phyloP scores from a whole-genome alignment of 2,113 vertebrate genomes.

The Myiagra hebetior region DNA sequence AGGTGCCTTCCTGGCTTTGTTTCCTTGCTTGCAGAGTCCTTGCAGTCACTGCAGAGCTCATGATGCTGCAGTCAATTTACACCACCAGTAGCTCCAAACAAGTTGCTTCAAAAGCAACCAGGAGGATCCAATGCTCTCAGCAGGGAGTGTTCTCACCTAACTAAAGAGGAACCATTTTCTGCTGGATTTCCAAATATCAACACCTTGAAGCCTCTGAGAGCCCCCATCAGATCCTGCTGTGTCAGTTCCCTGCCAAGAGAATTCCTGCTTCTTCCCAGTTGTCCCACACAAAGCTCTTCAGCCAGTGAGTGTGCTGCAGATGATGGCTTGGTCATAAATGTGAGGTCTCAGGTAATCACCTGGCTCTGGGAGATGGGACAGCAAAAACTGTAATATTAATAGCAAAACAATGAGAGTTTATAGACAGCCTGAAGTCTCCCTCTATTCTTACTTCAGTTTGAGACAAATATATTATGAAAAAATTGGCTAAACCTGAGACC shows the following conservation, averaged over 20 bases:
- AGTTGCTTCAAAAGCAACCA: conserved; percentile 5
- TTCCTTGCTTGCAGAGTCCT: neutral
- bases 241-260: neutral
- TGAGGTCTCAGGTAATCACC: neutral
- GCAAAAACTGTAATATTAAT: neutral
- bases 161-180: neutral
- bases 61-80: neutral
- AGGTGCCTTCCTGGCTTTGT: neutral
- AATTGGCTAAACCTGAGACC: neutral
- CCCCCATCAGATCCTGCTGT: neutral
- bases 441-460: neutral
- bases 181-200: neutral
- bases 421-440: neutral
- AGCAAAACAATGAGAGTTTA: neutral
- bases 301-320: neutral
- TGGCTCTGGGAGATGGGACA: neutral
- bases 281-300: neutral
- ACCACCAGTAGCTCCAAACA: neutral
- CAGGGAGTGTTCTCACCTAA: neutral
- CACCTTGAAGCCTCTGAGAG: neutral
- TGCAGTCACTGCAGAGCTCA: neutral
- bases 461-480: neutral
- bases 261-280: neutral
- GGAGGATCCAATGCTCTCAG: neutral
- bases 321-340: neutral